Percentiles rank a stretch among this genome's conserved stretches.
Conservation (phyloP, 2,888 invertebrate species). For the Cantharis flavilabris region DNA sequence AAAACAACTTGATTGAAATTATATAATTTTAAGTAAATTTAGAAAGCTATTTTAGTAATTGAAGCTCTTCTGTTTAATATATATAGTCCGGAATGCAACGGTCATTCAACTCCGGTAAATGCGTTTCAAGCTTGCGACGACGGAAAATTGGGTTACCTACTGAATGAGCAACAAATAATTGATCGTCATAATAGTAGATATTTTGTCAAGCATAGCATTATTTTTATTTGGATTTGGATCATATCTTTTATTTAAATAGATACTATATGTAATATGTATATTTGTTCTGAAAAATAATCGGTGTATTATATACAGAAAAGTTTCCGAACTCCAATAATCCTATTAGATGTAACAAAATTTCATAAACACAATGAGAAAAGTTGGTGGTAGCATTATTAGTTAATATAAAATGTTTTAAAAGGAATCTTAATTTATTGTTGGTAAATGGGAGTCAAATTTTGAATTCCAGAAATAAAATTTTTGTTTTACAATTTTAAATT, state of each 20-base stretch:
- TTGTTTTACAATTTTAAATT: no score
- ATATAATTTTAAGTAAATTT: neutral
- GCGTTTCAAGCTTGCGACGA: conserved; percentile 16
- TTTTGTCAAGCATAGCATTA: neutral
- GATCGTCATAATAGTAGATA: neutral
- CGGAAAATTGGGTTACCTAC: conserved; percentile 13
- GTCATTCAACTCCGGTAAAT: conserved; percentile 24
- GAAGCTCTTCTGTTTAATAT: neutral
- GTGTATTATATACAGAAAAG: neutral
- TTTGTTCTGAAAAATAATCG: neutral
- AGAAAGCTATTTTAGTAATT: neutral
- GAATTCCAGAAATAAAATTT: no score
- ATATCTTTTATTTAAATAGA: neutral
- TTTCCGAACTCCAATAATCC: neutral
- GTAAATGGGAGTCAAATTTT: no score
- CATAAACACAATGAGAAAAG: neutral
- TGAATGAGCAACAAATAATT: neutral
- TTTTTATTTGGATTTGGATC: neutral
- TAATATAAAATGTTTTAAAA: neutral
- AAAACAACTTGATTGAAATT: neutral
- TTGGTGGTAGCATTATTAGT: neutral
- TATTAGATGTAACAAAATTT: neutral
- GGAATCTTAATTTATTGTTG: no score
- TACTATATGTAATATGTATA: neutral
- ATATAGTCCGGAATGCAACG: conserved; percentile 4